These are phyloP conservation scores for Caligus rogercresseyi DNA, from an alignment of 1,140 invertebrate species.

Conservation along the genomic window DNA sequence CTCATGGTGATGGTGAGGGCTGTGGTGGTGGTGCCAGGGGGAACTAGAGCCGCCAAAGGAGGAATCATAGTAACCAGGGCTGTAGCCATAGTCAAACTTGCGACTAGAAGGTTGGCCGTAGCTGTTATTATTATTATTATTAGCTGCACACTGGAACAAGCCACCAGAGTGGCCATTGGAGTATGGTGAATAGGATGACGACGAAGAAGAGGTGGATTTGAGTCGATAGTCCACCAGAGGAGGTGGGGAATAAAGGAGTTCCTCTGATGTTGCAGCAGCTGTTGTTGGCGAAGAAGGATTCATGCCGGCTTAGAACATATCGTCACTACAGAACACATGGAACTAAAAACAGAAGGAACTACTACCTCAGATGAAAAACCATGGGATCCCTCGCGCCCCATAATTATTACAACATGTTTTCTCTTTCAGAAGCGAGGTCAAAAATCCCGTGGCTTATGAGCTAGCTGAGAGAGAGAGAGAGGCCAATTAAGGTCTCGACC, in stretches of 20 bases:
- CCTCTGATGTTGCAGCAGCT: not conserved
- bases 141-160: not conserved
- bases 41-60: too few species aligned
- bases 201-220: not conserved
- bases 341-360: too few species aligned
- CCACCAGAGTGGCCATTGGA: too few species aligned
- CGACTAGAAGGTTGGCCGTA: not conserved
- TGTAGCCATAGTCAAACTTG: not conserved
- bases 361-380: too few species aligned
- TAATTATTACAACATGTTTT: not conserved
- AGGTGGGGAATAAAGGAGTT: not conserved
- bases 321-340: too few species aligned
- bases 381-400: not conserved
- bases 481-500: not conserved
- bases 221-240: not conserved
- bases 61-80: not conserved
- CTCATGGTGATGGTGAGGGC: not conserved
- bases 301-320: too few species aligned
- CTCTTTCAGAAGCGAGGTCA: not conserved
- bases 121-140: not conserved
- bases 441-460: not conserved
- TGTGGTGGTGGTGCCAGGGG: too few species aligned
- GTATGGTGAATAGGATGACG: not conserved
- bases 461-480: not conserved
- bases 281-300: too few species aligned